Percentiles rank a stretch among this genome's conserved stretches.
Evolutionary conservation across 2,113 vertebrate genomes (phyloP).

Genomic region (Rhombomys opimus): DNA sequence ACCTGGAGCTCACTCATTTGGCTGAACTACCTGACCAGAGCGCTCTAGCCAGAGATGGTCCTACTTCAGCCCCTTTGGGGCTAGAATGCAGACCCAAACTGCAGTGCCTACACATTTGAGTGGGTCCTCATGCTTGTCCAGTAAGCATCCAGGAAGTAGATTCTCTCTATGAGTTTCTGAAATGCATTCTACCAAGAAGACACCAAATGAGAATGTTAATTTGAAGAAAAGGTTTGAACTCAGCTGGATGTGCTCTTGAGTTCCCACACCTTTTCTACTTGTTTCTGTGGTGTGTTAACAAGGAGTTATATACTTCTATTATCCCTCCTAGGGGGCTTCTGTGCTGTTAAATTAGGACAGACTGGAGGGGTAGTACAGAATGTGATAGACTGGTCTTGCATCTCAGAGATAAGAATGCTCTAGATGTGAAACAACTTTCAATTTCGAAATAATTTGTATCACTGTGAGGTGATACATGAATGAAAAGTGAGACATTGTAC

Average conservation of each 20-base stretch:
- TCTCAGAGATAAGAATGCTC: constrained; percentile 9
- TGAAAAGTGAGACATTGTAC: not conserved
- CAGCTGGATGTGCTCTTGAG: not conserved
- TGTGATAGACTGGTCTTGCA: not conserved
- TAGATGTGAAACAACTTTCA: not conserved
- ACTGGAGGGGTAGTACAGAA: not conserved
- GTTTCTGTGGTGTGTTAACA: not conserved
- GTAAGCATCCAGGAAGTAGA: not conserved
- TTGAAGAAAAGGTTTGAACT: not conserved
- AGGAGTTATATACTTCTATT: not conserved
- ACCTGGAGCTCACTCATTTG: not conserved
- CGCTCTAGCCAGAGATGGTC: not conserved
- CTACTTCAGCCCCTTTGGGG: not conserved
- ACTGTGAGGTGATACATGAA: not conserved
- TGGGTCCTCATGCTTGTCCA: not conserved
- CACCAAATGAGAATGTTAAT: not conserved
- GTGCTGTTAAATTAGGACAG: not conserved
- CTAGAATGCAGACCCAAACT: not conserved
- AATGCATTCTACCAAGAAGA: not conserved
- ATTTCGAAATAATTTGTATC: not conserved
- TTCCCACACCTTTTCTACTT: not conserved
- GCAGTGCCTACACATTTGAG: no score
- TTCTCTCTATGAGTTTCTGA: not conserved
- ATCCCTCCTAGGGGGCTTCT: not conserved
- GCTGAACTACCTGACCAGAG: not conserved